Evolutionary conservation across 2,888 invertebrate genomes (phyloP).

Genomic region (Drosophila helvetica): DNA sequence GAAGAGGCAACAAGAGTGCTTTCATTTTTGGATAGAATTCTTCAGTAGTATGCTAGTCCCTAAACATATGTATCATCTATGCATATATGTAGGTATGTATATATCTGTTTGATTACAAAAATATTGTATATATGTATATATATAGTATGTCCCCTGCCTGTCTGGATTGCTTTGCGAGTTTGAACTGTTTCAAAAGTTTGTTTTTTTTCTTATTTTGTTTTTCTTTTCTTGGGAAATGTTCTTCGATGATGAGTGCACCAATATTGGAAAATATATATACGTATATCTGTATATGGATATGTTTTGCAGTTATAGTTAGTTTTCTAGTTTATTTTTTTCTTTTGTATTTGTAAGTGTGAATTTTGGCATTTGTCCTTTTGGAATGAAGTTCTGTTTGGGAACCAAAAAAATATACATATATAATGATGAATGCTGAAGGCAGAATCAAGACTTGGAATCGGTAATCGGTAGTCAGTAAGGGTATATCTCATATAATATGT

Average conservation of each 20-base stretch:
- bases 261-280: conserved; percentile 12
- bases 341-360: neutral
- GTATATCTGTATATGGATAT: conserved; percentile 42
- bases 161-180: neutral
- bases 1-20: conserved; percentile 33
- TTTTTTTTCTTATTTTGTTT: neutral
- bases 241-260: conserved; percentile 23
- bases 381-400: conserved; percentile 24
- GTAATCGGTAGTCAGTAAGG: neutral
- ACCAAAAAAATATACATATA: conserved; percentile 2
- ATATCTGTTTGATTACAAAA: conserved; percentile 28
- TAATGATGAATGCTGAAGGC: conserved; percentile 23
- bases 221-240: neutral
- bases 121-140: conserved; percentile 19
- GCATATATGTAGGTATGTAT: conserved; percentile 17
- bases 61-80: conserved; percentile 1
- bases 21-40: neutral
- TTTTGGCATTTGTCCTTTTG: neutral
- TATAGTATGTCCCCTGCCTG: neutral
- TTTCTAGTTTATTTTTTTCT: conserved; percentile 10
- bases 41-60: no score
- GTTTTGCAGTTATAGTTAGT: conserved; percentile 13
- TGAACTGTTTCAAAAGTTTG: conserved; percentile 19
- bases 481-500: neutral
- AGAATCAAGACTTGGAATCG: conserved; percentile 26